phyloP scores from a whole-genome alignment of 64 coral and sea anemone species.

The Platygyra sinensis region DNA sequence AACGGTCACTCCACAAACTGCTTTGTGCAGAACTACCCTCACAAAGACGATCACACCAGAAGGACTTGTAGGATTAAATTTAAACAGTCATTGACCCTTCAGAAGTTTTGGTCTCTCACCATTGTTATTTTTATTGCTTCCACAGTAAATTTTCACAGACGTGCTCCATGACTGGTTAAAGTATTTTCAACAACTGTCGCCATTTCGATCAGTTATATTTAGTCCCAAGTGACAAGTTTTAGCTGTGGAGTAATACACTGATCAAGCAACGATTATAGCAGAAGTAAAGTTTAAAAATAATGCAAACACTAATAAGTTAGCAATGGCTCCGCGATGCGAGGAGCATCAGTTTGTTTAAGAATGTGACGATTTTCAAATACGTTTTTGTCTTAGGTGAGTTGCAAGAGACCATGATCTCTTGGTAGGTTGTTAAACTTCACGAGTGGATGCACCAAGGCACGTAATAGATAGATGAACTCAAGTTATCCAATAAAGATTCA shows the following conservation, averaged over 20 bases:
- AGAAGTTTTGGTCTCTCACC: not conserved
- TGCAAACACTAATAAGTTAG: too few relatives aligned
- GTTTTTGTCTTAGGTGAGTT: not conserved
- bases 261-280: too few relatives aligned
- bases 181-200: not conserved
- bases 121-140: not conserved
- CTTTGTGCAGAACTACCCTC: too few relatives aligned
- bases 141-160: not conserved
- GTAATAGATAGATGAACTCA: not conserved
- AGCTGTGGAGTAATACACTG: not conserved
- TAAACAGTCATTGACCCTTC: too few relatives aligned
- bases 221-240: not conserved
- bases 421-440: not conserved
- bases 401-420: not conserved
- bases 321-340: too few relatives aligned
- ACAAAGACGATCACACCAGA: too few relatives aligned
- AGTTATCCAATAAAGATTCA: not conserved
- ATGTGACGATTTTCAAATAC: too few relatives aligned
- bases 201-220: not conserved
- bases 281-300: too few relatives aligned
- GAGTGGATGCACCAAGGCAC: too few relatives aligned
- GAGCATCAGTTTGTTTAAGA: too few relatives aligned
- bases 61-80: too few relatives aligned
- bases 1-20: too few relatives aligned
- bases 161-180: not conserved